Base-by-base conservation (phyloP, 37 sponge, comb jelly and placozoan genomes). In the Petrosia ficiformis region DNA sequence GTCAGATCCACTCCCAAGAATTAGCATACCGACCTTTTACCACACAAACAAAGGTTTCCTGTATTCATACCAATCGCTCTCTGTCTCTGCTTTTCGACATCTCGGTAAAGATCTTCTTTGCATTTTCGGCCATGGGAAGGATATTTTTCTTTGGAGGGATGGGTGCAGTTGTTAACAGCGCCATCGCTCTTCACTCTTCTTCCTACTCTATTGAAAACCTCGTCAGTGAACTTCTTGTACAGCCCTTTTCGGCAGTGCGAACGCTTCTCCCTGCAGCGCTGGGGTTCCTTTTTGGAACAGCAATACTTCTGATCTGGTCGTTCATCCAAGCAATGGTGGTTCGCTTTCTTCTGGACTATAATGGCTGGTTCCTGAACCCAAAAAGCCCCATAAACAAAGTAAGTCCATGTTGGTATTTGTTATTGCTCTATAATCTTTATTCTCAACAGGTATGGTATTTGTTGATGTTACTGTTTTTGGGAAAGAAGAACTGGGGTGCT, bases 301-400 rank as follows among this genome's bases (percentile, higher is more conserved):
- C 79, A 36, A 6, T 79, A 36, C 59, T 85, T 3, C 61, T 85
- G 0, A 39, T 85, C 19, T 85, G 86, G 86, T 58, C 77, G 48
- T 88, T 77, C 31, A 4, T 91, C 29, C 76, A 75, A 33, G 76
- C 75, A 2, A 44, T 77, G 25, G 56, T 83, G 32, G 72, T 86
- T 8, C 34, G 92, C 28, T 70, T 65, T 33, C 68, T 91, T 16
- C 79, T 91, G 0, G 63, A 80, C 8, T 86, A 76, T 65, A 64
- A 91, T 44, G 77, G 76, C 42, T 91, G 92, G 92, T 86, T 91
- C 56, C 71, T 90, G 60, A 42, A 69, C 16, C 85, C 86, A 14
- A 86, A 80, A 60, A 42, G 35, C 41, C 86, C 81, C 1, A 44
- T 80, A 3, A 86, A 80, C 59, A 74, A 70, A 65, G 86, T 86